phyloP scores from a whole-genome alignment of 2,888 invertebrate genomes.

The Aplocera efformata region DNA sequence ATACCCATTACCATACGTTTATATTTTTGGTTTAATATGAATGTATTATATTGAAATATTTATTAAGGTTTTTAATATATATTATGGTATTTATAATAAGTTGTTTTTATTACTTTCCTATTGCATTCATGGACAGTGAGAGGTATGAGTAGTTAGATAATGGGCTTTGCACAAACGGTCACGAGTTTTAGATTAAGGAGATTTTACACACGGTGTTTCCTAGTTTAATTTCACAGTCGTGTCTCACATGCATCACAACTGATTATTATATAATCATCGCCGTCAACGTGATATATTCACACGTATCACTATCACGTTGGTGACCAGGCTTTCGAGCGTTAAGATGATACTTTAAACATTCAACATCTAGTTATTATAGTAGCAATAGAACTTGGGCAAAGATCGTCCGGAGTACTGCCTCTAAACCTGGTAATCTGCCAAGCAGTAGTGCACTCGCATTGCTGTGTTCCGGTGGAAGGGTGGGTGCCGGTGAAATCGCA shows the following conservation, averaged over 20 bases:
- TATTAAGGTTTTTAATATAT: neutral
- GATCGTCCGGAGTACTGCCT: too few species aligned
- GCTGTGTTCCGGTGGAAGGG: too few species aligned
- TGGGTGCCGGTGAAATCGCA: too few species aligned
- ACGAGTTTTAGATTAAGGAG: conserved; percentile 7
- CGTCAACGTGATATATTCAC: too few species aligned
- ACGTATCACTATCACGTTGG: too few species aligned
- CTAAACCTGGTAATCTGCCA: too few species aligned
- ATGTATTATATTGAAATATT: neutral
- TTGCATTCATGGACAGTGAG: conserved; percentile 40
- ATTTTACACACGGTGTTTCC: conserved; percentile 4
- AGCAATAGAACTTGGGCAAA: too few species aligned
- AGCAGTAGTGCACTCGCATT: too few species aligned
- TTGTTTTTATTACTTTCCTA: conserved; percentile 33
- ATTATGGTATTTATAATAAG: conserved; percentile 20
- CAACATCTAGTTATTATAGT: too few species aligned
- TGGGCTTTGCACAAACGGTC: conserved; percentile 3
- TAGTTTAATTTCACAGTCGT: conserved; percentile 4
- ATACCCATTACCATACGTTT: neutral
- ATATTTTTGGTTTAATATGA: neutral
- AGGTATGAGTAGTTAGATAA: conserved; percentile 33
- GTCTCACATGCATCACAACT: neutral
- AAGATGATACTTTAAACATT: too few species aligned
- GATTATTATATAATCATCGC: too few species aligned
- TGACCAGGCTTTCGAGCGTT: too few species aligned